Percentiles rank a stretch among this genome's conserved stretches.
phyloP scores from a whole-genome alignment of 1,140 invertebrate genomes.

The Aleiodes sp. region DNA sequence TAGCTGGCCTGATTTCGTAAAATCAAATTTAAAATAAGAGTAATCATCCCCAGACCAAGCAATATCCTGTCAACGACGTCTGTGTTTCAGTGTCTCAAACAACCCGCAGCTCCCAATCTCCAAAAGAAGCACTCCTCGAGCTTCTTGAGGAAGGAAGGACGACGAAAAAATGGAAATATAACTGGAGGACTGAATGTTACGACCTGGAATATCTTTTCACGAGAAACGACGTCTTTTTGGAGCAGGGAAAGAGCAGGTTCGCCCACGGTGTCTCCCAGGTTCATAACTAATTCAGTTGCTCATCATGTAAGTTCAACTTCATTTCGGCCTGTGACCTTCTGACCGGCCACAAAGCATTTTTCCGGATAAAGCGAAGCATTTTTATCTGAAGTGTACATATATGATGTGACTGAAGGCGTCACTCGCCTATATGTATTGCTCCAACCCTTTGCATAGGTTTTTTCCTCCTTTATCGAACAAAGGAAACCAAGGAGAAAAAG shows the following conservation, averaged over 20 bases:
- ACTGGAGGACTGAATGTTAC: not conserved
- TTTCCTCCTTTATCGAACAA: not conserved
- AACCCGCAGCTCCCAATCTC: not conserved
- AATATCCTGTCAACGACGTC: constrained; percentile 10
- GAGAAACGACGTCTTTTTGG: constrained; percentile 1
- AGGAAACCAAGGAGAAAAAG: not conserved
- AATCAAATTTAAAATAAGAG: constrained; percentile 10
- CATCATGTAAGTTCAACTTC: constrained; percentile 50
- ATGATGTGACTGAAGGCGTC: not conserved
- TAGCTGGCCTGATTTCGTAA: constrained; percentile 4
- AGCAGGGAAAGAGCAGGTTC: constrained; percentile 7
- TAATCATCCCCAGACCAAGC: constrained; percentile 7
- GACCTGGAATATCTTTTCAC: not conserved
- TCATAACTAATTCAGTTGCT: constrained; percentile 60
- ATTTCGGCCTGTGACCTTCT: constrained; percentile 30
- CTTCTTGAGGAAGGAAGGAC: constrained; percentile 3
- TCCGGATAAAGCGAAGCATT: too few relatives aligned
- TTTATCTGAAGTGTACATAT: too few relatives aligned
- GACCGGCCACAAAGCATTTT: not conserved
- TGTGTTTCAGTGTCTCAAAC: not conserved
- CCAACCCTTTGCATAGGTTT: not conserved
- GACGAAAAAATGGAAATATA: too few relatives aligned
- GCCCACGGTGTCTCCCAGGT: constrained; percentile 38
- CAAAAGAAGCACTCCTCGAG: too few relatives aligned
- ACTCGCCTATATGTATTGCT: not conserved